phyloP scores from a whole-genome alignment of 2,888 invertebrate genomes.

The Volucella inflata region DNA sequence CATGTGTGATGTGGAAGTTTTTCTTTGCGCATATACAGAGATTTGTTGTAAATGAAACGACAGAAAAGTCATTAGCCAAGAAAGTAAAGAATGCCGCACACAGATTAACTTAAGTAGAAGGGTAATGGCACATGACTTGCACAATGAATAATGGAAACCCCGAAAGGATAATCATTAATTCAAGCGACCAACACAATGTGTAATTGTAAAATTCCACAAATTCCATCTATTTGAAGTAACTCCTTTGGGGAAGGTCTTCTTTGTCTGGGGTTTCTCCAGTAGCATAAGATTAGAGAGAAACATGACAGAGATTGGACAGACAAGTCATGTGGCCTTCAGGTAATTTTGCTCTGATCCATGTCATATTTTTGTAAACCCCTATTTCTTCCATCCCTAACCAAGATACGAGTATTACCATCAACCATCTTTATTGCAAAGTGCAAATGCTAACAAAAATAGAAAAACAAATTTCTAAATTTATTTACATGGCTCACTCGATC shows the following conservation, averaged over 20 bases:
- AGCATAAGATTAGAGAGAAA: too few species aligned
- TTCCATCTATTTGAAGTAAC: too few species aligned
- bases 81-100: background rate
- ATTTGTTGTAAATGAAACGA: constrained; percentile 59
- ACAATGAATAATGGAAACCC: constrained; percentile 28
- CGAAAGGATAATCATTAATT: constrained; percentile 63
- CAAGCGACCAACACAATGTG: constrained; percentile 27
- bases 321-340: too few species aligned
- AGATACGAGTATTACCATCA: constrained; percentile 5
- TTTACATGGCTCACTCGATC: constrained; percentile 45
- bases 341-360: too few species aligned
- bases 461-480: constrained; percentile 52
- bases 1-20: constrained; percentile 28
- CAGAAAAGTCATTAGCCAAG: constrained; percentile 67
- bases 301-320: too few species aligned
- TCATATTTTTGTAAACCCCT: too few species aligned
- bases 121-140: constrained; percentile 42
- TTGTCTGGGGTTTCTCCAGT: too few species aligned
- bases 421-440: constrained; percentile 4
- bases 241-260: too few species aligned
- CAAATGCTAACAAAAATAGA: constrained; percentile 18
- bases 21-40: constrained; percentile 30
- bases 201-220: background rate
- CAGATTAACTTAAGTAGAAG: constrained; percentile 23
- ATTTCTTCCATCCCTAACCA: background rate